Evolutionary conservation across 1,140 invertebrate species (phyloP).

Genomic region (Chironomus tepperi): DNA sequence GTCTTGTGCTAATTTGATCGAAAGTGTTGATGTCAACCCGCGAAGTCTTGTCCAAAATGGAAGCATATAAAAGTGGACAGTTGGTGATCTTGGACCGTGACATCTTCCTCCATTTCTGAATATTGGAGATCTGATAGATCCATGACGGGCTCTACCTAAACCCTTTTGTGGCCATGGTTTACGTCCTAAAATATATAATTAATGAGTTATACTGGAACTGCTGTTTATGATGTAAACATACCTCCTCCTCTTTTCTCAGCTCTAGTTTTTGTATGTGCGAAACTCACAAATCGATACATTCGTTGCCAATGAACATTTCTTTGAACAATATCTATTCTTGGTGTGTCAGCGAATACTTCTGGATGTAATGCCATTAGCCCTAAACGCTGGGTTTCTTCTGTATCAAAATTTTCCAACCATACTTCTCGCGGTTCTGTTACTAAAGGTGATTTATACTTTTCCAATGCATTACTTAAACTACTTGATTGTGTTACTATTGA

Average conservation of each 20-base stretch:
- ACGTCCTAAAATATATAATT: conserved; percentile 36
- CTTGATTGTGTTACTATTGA: background rate
- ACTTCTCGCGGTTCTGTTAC: conserved; percentile 53
- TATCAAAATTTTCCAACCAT: conserved; percentile 87
- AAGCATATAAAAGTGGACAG: conserved; percentile 87
- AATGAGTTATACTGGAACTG: too few species aligned
- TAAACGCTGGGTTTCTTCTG: conserved; percentile 66
- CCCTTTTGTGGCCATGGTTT: conserved; percentile 98
- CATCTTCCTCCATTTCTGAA: conserved; percentile 70
- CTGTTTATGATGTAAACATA: too few species aligned
- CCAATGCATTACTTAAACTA: background rate
- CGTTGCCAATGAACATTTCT: conserved; percentile 84
- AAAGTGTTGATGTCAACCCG: conserved; percentile 74
- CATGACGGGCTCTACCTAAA: conserved; percentile 75
- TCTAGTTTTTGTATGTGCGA: conserved; percentile 60
- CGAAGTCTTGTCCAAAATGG: conserved; percentile 61
- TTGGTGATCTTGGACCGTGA: conserved; percentile 84
- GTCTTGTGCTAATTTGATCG: conserved; percentile 89
- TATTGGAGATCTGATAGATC: conserved; percentile 81
- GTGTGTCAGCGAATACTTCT: conserved; percentile 69
- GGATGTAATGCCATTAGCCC: conserved; percentile 85
- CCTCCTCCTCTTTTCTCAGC: conserved; percentile 79
- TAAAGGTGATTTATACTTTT: background rate
- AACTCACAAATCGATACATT: conserved; percentile 69
- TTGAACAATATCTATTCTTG: conserved; percentile 82